These are phyloP conservation scores for Cynoglossus semilaevis DNA, from an alignment of 2,113 vertebrate species.

Conservation along the genomic window DNA sequence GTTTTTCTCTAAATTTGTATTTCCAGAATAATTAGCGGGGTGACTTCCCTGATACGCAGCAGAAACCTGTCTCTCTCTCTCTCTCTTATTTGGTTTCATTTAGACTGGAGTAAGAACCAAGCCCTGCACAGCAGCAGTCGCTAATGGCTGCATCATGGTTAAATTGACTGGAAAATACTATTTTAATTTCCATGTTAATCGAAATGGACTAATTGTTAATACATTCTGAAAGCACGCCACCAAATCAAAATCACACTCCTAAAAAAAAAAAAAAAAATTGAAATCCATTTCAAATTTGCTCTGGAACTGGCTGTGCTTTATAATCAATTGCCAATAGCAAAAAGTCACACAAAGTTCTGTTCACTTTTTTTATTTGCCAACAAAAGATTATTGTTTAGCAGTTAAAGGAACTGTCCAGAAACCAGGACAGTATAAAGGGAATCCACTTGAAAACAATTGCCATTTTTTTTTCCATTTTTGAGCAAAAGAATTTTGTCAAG, in stretches of 20 bases:
- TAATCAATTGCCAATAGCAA: constrained; percentile 43
- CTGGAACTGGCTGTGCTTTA: constrained; percentile 38
- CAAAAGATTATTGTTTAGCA: constrained; percentile 21
- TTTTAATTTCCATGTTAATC: constrained; percentile 98
- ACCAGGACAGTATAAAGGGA: constrained; percentile 56
- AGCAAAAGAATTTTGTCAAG: constrained; percentile 81
- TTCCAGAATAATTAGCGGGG: too few relatives aligned
- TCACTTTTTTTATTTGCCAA: constrained; percentile 24
- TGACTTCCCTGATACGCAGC: constrained; percentile 11
- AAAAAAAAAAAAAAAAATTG: constrained; percentile 38
- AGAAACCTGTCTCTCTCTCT: constrained; percentile 32
- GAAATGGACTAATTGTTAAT: constrained; percentile 95
- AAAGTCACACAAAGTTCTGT: constrained; percentile 36
- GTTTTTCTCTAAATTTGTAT: constrained; percentile 18
- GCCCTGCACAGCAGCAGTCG: constrained; percentile 84
- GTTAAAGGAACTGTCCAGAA: constrained; percentile 39
- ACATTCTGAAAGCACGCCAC: constrained; percentile 74
- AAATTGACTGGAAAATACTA: constrained; percentile 98
- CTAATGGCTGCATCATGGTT: constrained; percentile 90
- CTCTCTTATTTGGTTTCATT: constrained; percentile 44
- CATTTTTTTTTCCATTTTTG: constrained; percentile 73
- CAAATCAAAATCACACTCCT: constrained; percentile 69
- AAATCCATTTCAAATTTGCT: constrained; percentile 67
- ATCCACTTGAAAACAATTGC: constrained; percentile 55
- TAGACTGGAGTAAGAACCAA: constrained; percentile 79